phyloP scores from a whole-genome alignment of 1,140 invertebrate species.

The Argopecten irradians region DNA sequence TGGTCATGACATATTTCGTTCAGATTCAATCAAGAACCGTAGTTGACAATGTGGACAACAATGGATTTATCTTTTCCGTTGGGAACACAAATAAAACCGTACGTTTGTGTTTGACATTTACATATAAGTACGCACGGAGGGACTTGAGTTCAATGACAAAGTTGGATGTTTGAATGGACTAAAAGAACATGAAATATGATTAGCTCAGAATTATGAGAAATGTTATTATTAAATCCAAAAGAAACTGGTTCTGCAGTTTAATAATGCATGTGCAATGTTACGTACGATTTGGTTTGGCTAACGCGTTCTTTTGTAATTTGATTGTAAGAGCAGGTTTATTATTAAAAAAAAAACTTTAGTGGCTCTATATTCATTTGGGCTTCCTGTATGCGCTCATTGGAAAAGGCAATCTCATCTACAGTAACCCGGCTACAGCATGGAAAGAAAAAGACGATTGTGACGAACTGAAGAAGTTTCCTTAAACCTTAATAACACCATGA shows the following conservation, averaged over 20 bases:
- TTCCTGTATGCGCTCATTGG: neutral
- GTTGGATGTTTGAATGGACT: neutral
- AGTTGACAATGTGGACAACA: neutral
- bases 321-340: neutral
- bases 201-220: neutral
- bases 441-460: neutral
- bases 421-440: neutral
- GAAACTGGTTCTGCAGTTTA: neutral
- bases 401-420: neutral
- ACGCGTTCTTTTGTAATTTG: neutral
- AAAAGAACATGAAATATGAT: neutral
- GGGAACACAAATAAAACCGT: neutral
- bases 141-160: neutral
- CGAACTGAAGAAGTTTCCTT: neutral
- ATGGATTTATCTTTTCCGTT: neutral
- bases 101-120: neutral
- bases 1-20: neutral
- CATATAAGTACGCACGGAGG: too few relatives aligned
- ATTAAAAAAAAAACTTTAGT: neutral
- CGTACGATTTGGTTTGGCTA: neutral
- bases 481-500: neutral
- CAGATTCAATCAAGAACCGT: neutral
- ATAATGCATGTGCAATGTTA: neutral
- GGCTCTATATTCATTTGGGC: neutral
- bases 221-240: neutral